phyloP scores from a whole-genome alignment of 2,113 vertebrate species.

The Ciconia boyciana region DNA sequence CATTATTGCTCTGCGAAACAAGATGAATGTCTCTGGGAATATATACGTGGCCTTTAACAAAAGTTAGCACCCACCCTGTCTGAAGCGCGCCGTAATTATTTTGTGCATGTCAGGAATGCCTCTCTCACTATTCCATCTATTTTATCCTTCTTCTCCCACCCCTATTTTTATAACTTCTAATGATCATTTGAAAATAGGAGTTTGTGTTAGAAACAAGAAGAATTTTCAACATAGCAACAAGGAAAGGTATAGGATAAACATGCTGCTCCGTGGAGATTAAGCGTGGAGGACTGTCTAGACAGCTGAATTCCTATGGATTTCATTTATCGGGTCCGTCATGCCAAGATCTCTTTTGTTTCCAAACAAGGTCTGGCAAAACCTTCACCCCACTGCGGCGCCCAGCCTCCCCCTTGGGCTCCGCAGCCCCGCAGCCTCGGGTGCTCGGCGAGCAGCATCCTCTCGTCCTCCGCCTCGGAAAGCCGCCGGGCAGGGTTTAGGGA shows the following conservation, averaged over 20 bases:
- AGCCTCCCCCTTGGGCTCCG: background rate
- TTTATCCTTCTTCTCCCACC: background rate
- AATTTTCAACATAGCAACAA: background rate
- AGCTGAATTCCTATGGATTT: background rate
- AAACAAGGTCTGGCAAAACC: background rate
- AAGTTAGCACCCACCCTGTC: background rate
- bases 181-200: background rate
- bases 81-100: fast-evolving
- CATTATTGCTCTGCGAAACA: background rate
- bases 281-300: background rate
- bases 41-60: fast-evolving
- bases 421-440: background rate
- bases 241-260: background rate
- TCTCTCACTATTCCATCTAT: background rate
- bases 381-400: fast-evolving
- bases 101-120: background rate
- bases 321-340: fast-evolving
- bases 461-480: background rate
- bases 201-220: background rate
- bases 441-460: fast-evolving
- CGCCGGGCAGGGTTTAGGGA: background rate
- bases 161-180: background rate
- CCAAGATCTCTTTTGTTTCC: background rate
- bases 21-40: background rate
- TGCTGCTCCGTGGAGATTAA: fast-evolving